Conservation (phyloP, 2,888 invertebrate genomes). For the Synergus laeviventris region DNA sequence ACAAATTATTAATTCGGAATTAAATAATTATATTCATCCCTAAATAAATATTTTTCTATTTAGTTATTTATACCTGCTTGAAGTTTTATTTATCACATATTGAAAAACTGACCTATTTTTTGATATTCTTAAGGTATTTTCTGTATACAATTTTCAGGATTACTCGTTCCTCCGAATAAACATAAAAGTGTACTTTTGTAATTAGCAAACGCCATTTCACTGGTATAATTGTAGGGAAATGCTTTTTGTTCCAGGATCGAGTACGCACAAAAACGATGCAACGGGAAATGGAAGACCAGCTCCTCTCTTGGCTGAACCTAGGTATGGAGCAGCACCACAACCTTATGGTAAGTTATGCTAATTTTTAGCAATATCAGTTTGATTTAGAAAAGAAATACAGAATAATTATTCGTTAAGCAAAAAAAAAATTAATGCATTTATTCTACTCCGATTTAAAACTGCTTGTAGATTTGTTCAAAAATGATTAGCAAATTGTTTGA, state of each 20-base stretch:
- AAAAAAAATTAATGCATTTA: neutral
- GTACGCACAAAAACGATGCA: slow-evolving; percentile 74
- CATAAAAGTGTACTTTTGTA: neutral
- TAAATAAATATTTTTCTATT: too few species aligned
- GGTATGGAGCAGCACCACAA: slow-evolving; percentile 91
- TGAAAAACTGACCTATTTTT: neutral
- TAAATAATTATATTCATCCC: neutral
- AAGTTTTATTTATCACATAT: too few species aligned
- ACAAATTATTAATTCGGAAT: neutral
- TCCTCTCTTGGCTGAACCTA: slow-evolving; percentile 91
- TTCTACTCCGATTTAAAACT: too few species aligned
- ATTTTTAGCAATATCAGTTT: slow-evolving; percentile 7
- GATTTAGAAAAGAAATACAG: neutral
- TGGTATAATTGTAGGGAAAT: neutral
- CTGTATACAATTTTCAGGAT: neutral
- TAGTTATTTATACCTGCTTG: too few species aligned
- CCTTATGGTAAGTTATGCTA: slow-evolving; percentile 87
- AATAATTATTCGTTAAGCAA: neutral
- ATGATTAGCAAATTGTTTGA: neutral
- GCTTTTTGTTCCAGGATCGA: slow-evolving; percentile 69
- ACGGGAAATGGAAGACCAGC: slow-evolving; percentile 81
- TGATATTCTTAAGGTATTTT: neutral
- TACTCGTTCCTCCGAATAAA: slow-evolving; percentile 7
- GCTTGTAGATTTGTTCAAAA: neutral
- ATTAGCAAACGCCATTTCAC: neutral